phyloP scores from a whole-genome alignment of 2,797 vertebrate genomes.

The Sardinella longiceps region DNA sequence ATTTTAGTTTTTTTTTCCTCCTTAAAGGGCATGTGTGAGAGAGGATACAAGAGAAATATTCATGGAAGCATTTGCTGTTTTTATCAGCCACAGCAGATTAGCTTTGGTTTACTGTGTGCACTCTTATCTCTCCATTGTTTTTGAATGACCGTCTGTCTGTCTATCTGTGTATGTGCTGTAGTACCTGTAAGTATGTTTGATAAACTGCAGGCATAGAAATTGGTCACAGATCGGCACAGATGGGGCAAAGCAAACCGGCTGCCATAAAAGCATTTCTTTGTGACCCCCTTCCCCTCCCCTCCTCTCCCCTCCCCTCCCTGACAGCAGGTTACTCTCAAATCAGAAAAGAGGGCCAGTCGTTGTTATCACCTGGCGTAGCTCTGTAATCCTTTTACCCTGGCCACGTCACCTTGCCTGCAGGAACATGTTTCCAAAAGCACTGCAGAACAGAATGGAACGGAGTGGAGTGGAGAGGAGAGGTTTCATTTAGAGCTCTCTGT shows the following conservation, averaged over 20 bases:
- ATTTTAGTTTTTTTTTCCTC: too few relatives aligned
- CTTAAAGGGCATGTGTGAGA: neutral
- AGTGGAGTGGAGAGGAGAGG: neutral
- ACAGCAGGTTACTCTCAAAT: neutral
- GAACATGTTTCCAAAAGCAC: neutral
- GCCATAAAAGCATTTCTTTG: constrained; percentile 3
- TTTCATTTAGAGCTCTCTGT: neutral
- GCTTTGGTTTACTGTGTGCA: neutral
- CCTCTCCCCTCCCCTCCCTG: neutral
- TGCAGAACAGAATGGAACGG: neutral
- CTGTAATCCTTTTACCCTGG: constrained; percentile 13
- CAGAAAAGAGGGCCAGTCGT: neutral
- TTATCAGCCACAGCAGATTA: constrained; percentile 7
- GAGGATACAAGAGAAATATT: neutral
- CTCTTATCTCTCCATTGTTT: neutral
- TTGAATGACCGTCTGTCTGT: neutral
- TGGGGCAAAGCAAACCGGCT: neutral
- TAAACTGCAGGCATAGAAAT: neutral
- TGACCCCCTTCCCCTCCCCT: neutral
- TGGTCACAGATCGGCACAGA: neutral
- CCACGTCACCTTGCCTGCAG: neutral
- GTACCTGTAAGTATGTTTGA: neutral
- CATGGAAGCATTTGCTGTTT: neutral
- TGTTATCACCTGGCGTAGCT: neutral
- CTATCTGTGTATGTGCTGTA: neutral